Percentiles rank a stretch among this genome's conserved stretches.
phyloP scores from a whole-genome alignment of 1,140 invertebrate species.

The Meloidogyne floridensis region DNA sequence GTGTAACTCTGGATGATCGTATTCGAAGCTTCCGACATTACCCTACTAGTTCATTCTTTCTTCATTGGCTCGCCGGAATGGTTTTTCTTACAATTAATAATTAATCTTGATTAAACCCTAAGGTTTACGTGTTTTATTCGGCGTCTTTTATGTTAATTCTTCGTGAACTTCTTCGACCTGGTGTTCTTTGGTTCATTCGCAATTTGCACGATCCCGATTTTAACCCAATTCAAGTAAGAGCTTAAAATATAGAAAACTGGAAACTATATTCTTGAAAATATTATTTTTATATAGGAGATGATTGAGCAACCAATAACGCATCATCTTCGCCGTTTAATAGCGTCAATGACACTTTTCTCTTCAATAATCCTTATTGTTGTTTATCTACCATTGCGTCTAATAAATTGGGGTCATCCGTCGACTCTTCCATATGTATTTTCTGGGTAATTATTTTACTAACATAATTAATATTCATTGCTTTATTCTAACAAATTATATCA shows the following conservation, averaged over 20 bases:
- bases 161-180: conserved; percentile 78
- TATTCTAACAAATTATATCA: too few species aligned
- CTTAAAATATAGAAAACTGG: too few species aligned
- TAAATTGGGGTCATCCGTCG: conserved; percentile 79
- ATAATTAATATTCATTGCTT: too few species aligned
- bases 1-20: conserved; percentile 70
- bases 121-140: conserved; percentile 95
- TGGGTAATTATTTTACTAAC: conserved; percentile 51
- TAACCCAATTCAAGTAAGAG: conserved; percentile 77
- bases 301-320: conserved; percentile 90
- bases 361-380: conserved; percentile 91
- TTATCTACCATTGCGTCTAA: conserved; percentile 86
- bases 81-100: conserved; percentile 56
- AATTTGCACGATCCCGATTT: conserved; percentile 99
- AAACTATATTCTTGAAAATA: conserved; percentile 32
- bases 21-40: conserved; percentile 81
- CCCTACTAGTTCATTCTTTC: conserved; percentile 95
- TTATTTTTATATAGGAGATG: conserved; percentile 80
- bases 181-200: conserved; percentile 69
- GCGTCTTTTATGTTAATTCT: conserved; percentile 92
- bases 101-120: not conserved
- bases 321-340: conserved; percentile 84
- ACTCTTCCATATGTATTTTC: conserved; percentile 91
- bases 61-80: conserved; percentile 99
- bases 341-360: conserved; percentile 86